Evolutionary conservation across 2,888 invertebrate species (phyloP), one percentile per base, ranked within the genome.

Genomic region (Spicauda simplicius): DNA sequence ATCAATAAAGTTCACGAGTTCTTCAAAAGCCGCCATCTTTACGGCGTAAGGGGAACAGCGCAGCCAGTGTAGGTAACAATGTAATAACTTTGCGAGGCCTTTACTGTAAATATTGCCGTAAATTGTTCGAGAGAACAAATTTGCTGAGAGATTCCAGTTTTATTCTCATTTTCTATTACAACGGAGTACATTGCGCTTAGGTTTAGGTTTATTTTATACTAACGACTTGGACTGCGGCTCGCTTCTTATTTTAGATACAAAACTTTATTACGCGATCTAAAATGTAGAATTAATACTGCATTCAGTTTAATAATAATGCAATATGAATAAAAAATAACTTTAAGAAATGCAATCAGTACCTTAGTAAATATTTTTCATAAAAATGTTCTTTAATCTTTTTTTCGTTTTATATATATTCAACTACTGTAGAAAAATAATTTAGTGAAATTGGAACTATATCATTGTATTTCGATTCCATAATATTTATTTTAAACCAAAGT

Each of bases 41-140:
- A 58, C 16, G 25, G 64, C 57, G 64, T 25, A 48, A 2, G 11
- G 50, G 50, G 4, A 30, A 10, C 50, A 25, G 60, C 45, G 25
- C 19, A 52, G 60, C 50, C 60, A 50, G 52, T 52, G 60, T 60
- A 60, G 37, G 50, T 57, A 64, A 64, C 58, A 64, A 64, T 58
- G 64, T 64, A 64, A 58, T 64, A 65, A 65, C 59, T 65, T 45
- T 59, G 58, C 20, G 53, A 41, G 59, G 45, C 58, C 59, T 59
- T 58, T 59, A 54, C 65, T 18, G 65, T 65, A 65, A 65, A 65
- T 65, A 65, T 65, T 65, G 65, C 53, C 59, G 54, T 65, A 59
- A 65, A 65, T 30, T 54, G 64, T 58, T 53, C 64, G 58, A 64
- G 58, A 45, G 58, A 64, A 62, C 63, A 30, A 55, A 64, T 65